phyloP scores from a whole-genome alignment of 2,888 invertebrate genomes.

The Nyleta sp. region DNA sequence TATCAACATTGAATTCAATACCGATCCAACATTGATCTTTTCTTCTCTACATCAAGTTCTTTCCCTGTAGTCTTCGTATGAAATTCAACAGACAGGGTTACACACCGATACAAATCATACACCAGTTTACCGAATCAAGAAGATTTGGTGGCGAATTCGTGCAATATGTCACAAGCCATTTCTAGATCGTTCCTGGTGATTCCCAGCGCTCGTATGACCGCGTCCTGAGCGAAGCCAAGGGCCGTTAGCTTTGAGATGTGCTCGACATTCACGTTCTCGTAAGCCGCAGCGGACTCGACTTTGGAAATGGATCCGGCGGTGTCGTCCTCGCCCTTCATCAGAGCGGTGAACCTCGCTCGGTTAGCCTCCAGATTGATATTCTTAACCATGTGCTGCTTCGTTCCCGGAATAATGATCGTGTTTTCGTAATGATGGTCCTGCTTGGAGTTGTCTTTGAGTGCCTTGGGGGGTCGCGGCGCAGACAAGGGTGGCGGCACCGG shows the following conservation, averaged over 20 bases:
- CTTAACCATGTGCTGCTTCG: constrained; percentile 79
- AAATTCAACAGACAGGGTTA: no score
- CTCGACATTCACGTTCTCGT: constrained; percentile 95
- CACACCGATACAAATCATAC: no score
- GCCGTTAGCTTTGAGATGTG: constrained; percentile 94
- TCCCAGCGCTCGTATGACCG: constrained; percentile 94
- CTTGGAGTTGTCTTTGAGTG: constrained; percentile 69
- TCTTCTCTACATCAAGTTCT: no score
- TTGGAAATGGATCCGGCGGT: constrained; percentile 74
- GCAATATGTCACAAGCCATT: constrained; percentile 97
- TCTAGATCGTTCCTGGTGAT: constrained; percentile 96
- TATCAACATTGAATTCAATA: no score
- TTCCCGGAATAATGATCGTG: constrained; percentile 83
- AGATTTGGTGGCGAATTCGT: constrained; percentile 91
- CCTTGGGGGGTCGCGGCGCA: constrained; percentile 77
- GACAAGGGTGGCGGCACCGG: constrained; percentile 78
- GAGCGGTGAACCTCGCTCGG: constrained; percentile 76
- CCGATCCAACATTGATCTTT: no score
- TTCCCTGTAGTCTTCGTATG: no score
- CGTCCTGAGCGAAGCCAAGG: constrained; percentile 95
- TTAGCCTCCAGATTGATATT: constrained; percentile 79
- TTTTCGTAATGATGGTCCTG: constrained; percentile 84
- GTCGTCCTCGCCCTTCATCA: constrained; percentile 78
- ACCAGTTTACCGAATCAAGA: constrained; percentile 79
- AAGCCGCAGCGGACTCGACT: constrained; percentile 83